Conservation (phyloP, 2,888 invertebrate species). For the Electrophaes corylata region DNA sequence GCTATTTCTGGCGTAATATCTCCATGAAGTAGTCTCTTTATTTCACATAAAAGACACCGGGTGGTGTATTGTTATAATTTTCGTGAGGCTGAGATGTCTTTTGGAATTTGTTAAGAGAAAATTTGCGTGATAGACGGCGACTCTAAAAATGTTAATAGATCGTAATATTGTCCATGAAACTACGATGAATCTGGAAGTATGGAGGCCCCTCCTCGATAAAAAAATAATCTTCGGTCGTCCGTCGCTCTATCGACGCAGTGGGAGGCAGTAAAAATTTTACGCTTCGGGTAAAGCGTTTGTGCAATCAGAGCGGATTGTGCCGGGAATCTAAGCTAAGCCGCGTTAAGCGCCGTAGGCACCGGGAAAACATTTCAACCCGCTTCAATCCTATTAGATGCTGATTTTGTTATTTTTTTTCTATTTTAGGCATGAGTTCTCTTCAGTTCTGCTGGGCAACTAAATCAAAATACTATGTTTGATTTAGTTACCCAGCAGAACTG, state of each 20-base stretch:
- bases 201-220: slow-evolving; percentile 39
- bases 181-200: slow-evolving; percentile 37
- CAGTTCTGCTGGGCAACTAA: too few species aligned
- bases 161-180: slow-evolving; percentile 31
- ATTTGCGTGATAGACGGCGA: slow-evolving; percentile 26
- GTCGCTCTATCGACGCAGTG: slow-evolving; percentile 52
- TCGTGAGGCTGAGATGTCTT: slow-evolving; percentile 28
- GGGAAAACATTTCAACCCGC: slow-evolving; percentile 54
- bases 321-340: slow-evolving; percentile 65
- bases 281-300: slow-evolving; percentile 69
- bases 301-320: slow-evolving; percentile 77
- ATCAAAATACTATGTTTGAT: too few species aligned
- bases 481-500: too few species aligned
- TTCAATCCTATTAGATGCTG: slow-evolving; percentile 56
- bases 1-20: slow-evolving; percentile 44
- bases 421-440: slow-evolving; percentile 5
- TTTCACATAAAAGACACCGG: slow-evolving; percentile 43
- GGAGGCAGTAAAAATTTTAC: slow-evolving; percentile 66
- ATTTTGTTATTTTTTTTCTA: slow-evolving; percentile 48
- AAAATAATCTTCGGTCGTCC: slow-evolving; percentile 44
- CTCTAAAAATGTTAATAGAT: slow-evolving; percentile 39
- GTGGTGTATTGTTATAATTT: slow-evolving; percentile 39
- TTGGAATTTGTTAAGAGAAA: slow-evolving; percentile 27
- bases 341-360: slow-evolving; percentile 57
- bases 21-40: slow-evolving; percentile 47